Conservation (phyloP, 2,797 vertebrate genomes). For the Pagetopsis macropterus region DNA sequence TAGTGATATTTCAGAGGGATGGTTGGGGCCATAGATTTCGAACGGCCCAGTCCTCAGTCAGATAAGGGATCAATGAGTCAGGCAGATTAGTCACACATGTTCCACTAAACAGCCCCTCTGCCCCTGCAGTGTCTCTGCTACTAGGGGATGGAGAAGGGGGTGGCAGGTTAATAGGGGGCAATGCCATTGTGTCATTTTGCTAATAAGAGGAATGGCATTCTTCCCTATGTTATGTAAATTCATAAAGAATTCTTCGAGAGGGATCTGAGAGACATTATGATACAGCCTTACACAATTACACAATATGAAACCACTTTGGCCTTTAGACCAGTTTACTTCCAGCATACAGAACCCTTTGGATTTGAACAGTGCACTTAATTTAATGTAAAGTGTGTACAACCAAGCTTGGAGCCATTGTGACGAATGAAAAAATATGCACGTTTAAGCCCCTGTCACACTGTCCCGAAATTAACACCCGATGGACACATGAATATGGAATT, state of each 20-base stretch:
- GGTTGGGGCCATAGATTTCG: too few species aligned
- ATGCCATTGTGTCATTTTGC: too few species aligned
- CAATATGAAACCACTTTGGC: background rate
- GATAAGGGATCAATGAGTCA: background rate
- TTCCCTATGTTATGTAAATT: background rate
- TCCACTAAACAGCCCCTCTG: background rate
- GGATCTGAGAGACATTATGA: background rate
- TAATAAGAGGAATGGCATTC: too few species aligned
- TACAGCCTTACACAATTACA: background rate
- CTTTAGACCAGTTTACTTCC: background rate
- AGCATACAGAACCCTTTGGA: background rate
- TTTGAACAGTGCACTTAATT: background rate
- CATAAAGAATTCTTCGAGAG: background rate
- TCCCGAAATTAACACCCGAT: too few species aligned
- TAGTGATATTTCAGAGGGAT: too few species aligned
- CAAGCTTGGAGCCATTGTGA: background rate
- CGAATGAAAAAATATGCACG: background rate
- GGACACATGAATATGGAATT: too few species aligned
- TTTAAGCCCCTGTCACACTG: too few species aligned
- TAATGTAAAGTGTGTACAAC: background rate
- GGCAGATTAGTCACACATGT: background rate
- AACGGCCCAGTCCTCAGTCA: too few species aligned
- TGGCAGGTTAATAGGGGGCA: too few species aligned
- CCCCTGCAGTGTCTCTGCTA: background rate
- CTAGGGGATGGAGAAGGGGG: too few species aligned